Percentiles rank a stretch among this genome's conserved stretches.
These are phyloP conservation scores for Takifugu flavidus DNA, from an alignment of 2,113 vertebrate genomes.

Conservation along the genomic window DNA sequence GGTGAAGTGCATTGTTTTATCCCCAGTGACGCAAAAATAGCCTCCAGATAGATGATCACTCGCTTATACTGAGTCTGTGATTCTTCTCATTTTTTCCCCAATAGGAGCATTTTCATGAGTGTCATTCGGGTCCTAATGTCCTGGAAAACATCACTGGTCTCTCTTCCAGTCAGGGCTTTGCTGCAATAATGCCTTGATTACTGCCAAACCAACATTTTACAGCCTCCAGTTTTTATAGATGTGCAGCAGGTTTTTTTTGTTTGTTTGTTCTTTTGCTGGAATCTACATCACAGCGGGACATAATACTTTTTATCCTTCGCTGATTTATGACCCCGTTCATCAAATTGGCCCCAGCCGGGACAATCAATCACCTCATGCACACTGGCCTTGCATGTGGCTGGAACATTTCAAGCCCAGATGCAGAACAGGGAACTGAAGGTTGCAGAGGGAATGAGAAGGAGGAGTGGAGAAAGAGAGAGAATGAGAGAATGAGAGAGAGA, in stretches of 20 bases:
- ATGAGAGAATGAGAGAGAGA: too few species aligned
- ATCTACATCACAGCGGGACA: constrained; percentile 18
- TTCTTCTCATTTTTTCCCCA: constrained; percentile 26
- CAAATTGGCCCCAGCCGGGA: constrained; percentile 18
- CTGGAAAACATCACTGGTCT: constrained; percentile 31
- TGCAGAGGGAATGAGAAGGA: neutral
- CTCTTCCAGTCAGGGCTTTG: constrained; percentile 27
- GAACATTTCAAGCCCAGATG: constrained; percentile 14
- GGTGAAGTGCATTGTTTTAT: constrained; percentile 33
- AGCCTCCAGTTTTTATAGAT: constrained; percentile 20
- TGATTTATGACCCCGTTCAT: constrained; percentile 51
- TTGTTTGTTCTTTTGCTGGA: constrained; percentile 25
- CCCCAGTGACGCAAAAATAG: constrained; percentile 36
- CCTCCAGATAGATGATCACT: constrained; percentile 7
- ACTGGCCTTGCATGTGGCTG: neutral
- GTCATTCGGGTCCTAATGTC: constrained; percentile 49
- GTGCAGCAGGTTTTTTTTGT: constrained; percentile 9
- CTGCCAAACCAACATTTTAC: constrained; percentile 8
- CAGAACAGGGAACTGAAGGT: neutral
- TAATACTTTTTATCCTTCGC: constrained; percentile 45
- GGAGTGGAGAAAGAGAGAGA: neutral
- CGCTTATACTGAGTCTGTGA: constrained; percentile 1
- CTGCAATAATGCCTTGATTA: neutral
- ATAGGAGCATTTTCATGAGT: constrained; percentile 33
- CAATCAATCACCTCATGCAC: constrained; percentile 44